These are phyloP conservation scores for Hartigia nigra DNA, from an alignment of 2,888 invertebrate genomes.

Conservation along the genomic window DNA sequence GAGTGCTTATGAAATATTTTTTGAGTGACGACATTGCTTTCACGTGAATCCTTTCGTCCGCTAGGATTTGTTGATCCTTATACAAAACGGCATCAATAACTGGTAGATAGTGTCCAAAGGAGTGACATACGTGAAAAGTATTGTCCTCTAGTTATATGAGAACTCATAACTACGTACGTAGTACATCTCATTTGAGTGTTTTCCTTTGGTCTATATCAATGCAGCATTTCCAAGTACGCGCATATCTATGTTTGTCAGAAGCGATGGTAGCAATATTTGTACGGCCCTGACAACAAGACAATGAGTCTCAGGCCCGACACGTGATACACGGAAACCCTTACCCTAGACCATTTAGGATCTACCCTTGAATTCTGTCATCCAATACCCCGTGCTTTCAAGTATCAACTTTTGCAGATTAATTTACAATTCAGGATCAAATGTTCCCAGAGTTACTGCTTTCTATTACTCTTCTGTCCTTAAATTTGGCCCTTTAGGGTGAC, in stretches of 20 bases:
- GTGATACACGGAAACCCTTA: slow-evolving; percentile 50
- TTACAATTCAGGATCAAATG: slow-evolving; percentile 36
- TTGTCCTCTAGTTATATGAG: slow-evolving; percentile 28
- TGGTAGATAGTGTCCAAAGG: slow-evolving; percentile 36
- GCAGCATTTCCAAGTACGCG: neutral
- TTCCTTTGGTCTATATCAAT: neutral
- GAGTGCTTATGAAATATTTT: neutral
- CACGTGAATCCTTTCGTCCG: neutral
- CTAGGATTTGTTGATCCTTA: too few species aligned
- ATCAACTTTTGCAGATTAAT: slow-evolving; percentile 47
- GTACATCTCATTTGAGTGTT: neutral
- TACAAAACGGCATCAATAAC: too few species aligned
- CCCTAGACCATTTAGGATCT: slow-evolving; percentile 43
- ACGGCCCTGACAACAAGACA: slow-evolving; percentile 59
- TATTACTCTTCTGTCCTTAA: neutral
- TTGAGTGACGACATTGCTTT: neutral
- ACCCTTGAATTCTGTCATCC: slow-evolving; percentile 34
- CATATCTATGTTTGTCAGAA: slow-evolving; percentile 30
- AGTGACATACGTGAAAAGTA: slow-evolving; percentile 43
- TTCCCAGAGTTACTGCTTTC: slow-evolving; percentile 9
- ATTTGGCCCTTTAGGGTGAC: neutral
- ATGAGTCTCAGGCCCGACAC: slow-evolving; percentile 55
- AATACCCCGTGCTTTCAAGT: slow-evolving; percentile 30
- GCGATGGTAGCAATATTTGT: slow-evolving; percentile 63
- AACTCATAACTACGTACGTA: neutral